A percentile compares a stretch with the other conserved stretches of the same genome.
Conservation (phyloP, 2,888 invertebrate genomes). For the Blastobasis adustella region DNA sequence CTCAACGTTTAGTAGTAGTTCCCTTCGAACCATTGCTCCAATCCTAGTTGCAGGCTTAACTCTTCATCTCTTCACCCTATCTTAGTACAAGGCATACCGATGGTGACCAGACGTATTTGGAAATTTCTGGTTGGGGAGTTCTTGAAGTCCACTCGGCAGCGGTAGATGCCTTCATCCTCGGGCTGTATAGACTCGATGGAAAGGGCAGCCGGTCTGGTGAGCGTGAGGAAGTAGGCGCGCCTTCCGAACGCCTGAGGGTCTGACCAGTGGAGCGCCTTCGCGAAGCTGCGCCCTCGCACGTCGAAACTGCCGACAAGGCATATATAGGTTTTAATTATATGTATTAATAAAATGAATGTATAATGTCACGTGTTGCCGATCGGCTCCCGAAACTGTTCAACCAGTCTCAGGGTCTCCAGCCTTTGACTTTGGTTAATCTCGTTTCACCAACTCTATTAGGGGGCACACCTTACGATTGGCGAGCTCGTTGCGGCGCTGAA, state of each 20-base stretch:
- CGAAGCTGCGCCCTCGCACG: slow-evolving; percentile 86
- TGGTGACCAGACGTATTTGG: slow-evolving; percentile 89
- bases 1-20: no score
- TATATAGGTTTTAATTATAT: no score
- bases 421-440: no score
- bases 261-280: slow-evolving; percentile 88
- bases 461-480: no score
- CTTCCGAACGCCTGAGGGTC: slow-evolving; percentile 87
- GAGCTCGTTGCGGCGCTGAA: no score
- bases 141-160: slow-evolving; percentile 92
- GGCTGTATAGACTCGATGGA: slow-evolving; percentile 88
- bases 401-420: no score
- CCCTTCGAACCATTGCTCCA: neutral
- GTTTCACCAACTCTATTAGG: no score
- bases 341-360: no score
- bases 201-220: slow-evolving; percentile 85
- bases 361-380: no score
- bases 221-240: slow-evolving; percentile 88
- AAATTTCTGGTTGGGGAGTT: slow-evolving; percentile 91
- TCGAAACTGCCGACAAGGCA: slow-evolving; percentile 79
- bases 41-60: neutral
- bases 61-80: neutral
- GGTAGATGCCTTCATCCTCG: slow-evolving; percentile 89
- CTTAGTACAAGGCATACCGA: slow-evolving; percentile 81
- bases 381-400: no score